These are phyloP conservation scores for Heterochromis multidens DNA, from an alignment of 2,113 vertebrate genomes.

Conservation along the genomic window DNA sequence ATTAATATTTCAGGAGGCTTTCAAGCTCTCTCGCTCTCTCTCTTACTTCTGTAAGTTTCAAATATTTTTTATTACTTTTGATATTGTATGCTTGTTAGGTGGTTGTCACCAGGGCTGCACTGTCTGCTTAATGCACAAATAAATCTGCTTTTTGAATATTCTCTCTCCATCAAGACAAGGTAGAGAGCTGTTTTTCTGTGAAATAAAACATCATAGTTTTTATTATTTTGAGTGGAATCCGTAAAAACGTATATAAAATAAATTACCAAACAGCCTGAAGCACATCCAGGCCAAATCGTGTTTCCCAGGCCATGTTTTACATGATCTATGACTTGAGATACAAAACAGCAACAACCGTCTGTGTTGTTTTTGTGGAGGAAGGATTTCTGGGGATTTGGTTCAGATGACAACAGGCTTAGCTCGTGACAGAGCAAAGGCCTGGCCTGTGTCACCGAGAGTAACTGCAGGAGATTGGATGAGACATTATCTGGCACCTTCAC, in stretches of 20 bases:
- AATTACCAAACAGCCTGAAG: neutral
- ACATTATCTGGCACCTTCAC: slow-evolving; percentile 57
- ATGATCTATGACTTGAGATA: neutral
- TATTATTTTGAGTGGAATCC: neutral
- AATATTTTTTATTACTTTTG: neutral
- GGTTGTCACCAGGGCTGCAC: neutral
- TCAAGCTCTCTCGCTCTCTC: neutral
- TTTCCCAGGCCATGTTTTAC: slow-evolving; percentile 1
- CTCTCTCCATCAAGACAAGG: neutral
- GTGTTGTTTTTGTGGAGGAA: slow-evolving; percentile 38
- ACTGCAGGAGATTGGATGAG: slow-evolving; percentile 48
- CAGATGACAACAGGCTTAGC: slow-evolving; percentile 59
- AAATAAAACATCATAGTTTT: neutral
- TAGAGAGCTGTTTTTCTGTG: neutral
- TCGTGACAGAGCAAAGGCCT: slow-evolving; percentile 62
- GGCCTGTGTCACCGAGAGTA: slow-evolving; percentile 63
- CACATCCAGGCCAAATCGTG: neutral
- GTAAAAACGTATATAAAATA: neutral
- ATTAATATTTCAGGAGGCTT: slow-evolving; percentile 40
- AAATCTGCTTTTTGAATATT: neutral
- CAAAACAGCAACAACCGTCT: slow-evolving; percentile 18
- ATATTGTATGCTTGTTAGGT: neutral
- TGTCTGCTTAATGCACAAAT: neutral
- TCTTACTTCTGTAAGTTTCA: neutral
- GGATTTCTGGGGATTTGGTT: slow-evolving; percentile 48